phyloP scores from a whole-genome alignment of 2,888 invertebrate species.

The Phoenoteleia sp. region DNA sequence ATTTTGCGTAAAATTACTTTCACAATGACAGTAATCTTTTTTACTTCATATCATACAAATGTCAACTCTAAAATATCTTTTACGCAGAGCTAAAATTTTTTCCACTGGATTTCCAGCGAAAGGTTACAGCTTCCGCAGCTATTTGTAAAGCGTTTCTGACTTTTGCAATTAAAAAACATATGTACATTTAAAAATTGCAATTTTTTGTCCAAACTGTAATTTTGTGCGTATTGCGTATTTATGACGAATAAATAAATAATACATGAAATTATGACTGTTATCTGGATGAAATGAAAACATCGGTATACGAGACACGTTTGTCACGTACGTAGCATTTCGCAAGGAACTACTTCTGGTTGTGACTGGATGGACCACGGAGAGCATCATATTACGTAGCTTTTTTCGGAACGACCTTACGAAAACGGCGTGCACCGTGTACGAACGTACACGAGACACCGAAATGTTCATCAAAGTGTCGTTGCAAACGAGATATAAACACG shows the following conservation, averaged over 20 bases:
- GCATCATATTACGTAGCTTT: constrained; percentile 62
- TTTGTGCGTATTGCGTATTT: no score
- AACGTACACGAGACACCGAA: constrained; percentile 36
- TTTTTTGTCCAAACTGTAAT: no score
- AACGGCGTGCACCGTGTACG: constrained; percentile 41
- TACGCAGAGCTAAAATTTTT: no score
- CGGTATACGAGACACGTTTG: constrained; percentile 48
- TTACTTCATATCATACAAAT: no score
- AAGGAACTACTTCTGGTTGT: constrained; percentile 52
- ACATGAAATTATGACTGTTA: constrained; percentile 15
- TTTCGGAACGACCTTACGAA: constrained; percentile 57
- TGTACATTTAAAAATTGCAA: no score
- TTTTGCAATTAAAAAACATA: no score
- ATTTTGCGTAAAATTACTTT: no score
- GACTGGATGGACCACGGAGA: constrained; percentile 50
- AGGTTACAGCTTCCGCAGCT: no score
- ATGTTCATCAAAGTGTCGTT: constrained; percentile 70
- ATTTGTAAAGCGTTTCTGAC: no score
- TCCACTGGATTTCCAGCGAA: no score
- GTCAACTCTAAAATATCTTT: no score
- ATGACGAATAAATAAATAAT: not conserved
- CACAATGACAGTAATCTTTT: no score
- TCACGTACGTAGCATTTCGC: constrained; percentile 63
- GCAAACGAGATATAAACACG: constrained; percentile 60
- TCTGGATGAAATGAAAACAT: constrained; percentile 35